Evolutionary conservation across 2,888 invertebrate species (phyloP).

Genomic region (Diaphora mendica): DNA sequence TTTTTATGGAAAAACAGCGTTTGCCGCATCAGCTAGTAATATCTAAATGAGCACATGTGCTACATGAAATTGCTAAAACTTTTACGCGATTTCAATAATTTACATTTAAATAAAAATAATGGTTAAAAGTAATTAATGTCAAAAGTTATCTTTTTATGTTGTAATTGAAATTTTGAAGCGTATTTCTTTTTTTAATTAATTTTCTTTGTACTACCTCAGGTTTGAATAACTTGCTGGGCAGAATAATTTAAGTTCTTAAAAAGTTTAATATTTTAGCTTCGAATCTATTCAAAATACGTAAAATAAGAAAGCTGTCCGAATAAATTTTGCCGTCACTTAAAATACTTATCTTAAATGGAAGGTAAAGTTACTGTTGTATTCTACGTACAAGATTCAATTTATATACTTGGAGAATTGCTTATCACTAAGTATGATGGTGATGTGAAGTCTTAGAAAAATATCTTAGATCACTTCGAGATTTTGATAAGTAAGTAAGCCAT

Average conservation of each 20-base stretch:
- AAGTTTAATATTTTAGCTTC: slow-evolving; percentile 3
- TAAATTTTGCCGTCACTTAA: slow-evolving; percentile 3
- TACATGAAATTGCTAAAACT: neutral
- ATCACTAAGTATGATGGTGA: slow-evolving; percentile 10
- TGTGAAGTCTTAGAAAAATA: slow-evolving; percentile 22
- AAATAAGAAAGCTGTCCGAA: neutral
- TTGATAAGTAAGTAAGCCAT: slow-evolving; percentile 15
- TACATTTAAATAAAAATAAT: slow-evolving; percentile 21
- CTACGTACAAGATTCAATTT: slow-evolving; percentile 9
- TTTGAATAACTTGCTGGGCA: slow-evolving; percentile 11
- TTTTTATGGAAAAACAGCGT: too few species aligned
- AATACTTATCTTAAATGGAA: slow-evolving; percentile 10
- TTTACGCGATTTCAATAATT: slow-evolving; percentile 45
- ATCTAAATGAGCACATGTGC: neutral
- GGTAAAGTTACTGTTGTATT: slow-evolving; percentile 5
- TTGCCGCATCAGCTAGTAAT: too few species aligned
- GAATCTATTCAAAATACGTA: neutral
- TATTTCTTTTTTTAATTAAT: slow-evolving; percentile 32
- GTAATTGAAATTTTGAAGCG: slow-evolving; percentile 45
- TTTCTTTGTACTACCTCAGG: slow-evolving; percentile 17
- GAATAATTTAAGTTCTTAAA: slow-evolving; percentile 16
- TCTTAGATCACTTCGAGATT: slow-evolving; percentile 23
- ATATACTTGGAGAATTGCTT: slow-evolving; percentile 16
- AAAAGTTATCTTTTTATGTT: slow-evolving; percentile 48
- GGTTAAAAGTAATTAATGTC: slow-evolving; percentile 42